phyloP scores from a whole-genome alignment of 2,113 vertebrate species.

The Sylvia atricapilla region DNA sequence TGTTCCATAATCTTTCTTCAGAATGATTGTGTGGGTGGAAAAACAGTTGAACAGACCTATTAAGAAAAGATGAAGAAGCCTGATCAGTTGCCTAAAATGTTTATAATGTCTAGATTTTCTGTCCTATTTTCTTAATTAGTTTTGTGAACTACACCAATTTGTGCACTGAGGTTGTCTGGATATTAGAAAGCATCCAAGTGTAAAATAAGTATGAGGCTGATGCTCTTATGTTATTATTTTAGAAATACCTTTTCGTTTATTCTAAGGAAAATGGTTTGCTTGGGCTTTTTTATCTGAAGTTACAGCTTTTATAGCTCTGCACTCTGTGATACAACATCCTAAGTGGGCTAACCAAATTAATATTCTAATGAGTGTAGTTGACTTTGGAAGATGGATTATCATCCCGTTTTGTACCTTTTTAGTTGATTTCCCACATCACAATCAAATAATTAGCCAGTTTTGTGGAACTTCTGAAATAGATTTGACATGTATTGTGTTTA shows the following conservation, averaged over 20 bases:
- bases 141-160: neutral
- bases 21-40: slow-evolving; percentile 29
- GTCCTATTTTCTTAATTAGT: slow-evolving; percentile 34
- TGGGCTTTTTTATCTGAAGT: neutral
- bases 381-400: neutral
- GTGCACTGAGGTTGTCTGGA: slow-evolving; percentile 1
- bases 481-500: neutral
- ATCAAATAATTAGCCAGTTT: neutral
- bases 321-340: neutral
- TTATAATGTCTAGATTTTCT: slow-evolving; percentile 39
- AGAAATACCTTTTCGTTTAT: neutral
- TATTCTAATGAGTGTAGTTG: neutral
- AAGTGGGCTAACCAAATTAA: neutral
- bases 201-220: slow-evolving; percentile 45
- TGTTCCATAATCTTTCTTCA: neutral
- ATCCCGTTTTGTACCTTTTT: neutral
- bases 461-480: neutral
- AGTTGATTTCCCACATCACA: neutral
- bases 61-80: slow-evolving; percentile 40
- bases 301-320: neutral
- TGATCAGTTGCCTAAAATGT: slow-evolving; percentile 28
- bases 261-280: neutral
- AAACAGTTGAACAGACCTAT: slow-evolving; percentile 24
- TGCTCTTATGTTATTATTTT: slow-evolving; percentile 20
- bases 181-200: slow-evolving; percentile 50